Percentiles rank a stretch among this genome's conserved stretches.
Conservation (phyloP, 2,888 invertebrate genomes). For the Candidula unifasciata region DNA sequence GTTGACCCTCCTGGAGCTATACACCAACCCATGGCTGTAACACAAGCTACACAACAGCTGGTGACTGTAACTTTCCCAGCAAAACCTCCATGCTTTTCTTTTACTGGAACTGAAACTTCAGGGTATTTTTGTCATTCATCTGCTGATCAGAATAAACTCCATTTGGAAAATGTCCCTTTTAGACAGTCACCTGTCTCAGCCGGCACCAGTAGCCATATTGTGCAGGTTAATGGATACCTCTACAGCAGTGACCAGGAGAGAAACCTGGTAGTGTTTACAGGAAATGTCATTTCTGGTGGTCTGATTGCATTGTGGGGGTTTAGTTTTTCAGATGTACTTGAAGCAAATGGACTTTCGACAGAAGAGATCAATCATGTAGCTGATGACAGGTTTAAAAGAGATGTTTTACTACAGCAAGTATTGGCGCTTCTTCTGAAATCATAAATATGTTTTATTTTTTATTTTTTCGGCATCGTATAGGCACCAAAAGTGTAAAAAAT, state of each 20-base stretch:
- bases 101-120: neutral
- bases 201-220: neutral
- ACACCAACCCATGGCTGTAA: neutral
- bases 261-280: constrained; percentile 21
- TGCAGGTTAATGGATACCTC: constrained; percentile 6
- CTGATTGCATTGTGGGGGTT: constrained; percentile 32
- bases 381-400: constrained; percentile 37
- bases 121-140: neutral
- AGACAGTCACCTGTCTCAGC: neutral
- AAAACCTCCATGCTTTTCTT: neutral
- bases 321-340: neutral
- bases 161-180: neutral
- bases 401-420: constrained; percentile 1
- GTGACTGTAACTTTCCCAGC: constrained; percentile 24
- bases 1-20: no score
- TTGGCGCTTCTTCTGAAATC: neutral
- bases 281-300: constrained; percentile 6
- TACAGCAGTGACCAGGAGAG: neutral
- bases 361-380: neutral
- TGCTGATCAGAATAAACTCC: neutral
- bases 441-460: neutral
- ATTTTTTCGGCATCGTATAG: no score
- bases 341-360: neutral
- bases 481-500: no score
- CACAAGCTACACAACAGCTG: neutral